A percentile compares a stretch with the other conserved stretches of the same genome.
These are phyloP conservation scores for Atopsyche davidsoni DNA, from an alignment of 1,140 invertebrate species.

Conservation along the genomic window DNA sequence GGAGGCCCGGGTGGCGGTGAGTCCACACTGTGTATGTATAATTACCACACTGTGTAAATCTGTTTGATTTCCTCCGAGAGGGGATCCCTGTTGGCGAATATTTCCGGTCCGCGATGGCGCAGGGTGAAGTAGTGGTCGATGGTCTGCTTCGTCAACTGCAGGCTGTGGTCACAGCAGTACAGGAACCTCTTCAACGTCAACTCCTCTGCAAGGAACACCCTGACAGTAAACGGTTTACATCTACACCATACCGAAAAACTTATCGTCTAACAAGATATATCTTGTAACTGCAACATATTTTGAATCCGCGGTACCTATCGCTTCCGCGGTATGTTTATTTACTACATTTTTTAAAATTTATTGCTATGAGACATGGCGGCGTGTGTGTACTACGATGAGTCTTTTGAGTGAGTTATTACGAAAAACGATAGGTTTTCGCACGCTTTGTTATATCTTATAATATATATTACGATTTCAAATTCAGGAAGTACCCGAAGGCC, in stretches of 20 bases:
- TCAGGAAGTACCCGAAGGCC: too few species aligned
- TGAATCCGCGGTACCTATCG: too few species aligned
- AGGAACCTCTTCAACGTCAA: conserved; percentile 49
- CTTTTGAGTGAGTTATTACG: too few species aligned
- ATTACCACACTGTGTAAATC: conserved; percentile 22
- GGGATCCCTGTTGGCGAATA: conserved; percentile 59
- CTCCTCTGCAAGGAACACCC: conserved; percentile 43
- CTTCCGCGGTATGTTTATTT: too few species aligned
- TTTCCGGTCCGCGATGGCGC: conserved; percentile 54
- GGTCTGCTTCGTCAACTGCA: conserved; percentile 53
- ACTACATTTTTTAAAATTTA: not conserved
- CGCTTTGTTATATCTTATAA: too few species aligned
- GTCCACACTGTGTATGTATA: too few species aligned
- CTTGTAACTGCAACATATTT: not conserved
- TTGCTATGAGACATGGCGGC: too few species aligned
- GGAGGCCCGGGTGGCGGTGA: too few species aligned
- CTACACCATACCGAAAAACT: not conserved
- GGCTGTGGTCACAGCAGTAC: conserved; percentile 44
- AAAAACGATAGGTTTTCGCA: too few species aligned
- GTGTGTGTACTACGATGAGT: too few species aligned
- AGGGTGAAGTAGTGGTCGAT: conserved; percentile 60
- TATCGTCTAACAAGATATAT: not conserved
- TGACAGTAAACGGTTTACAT: not conserved
- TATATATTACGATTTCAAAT: too few species aligned
- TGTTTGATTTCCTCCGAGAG: conserved; percentile 48